Percentiles rank a stretch among this genome's conserved stretches.
phyloP scores from a whole-genome alignment of 2,113 vertebrate genomes.

The human region GRCh38 chr18:58141001-58141500 shows the following conservation, averaged over 20 bases:
- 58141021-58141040: neutral
- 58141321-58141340: neutral
- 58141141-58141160: fast-evolving
- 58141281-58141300: neutral
- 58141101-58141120: neutral
- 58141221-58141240: neutral
- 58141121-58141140: fast-evolving
- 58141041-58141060: neutral
- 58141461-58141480: neutral
- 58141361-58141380: neutral
- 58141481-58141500: neutral
- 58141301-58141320: neutral
- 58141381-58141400: neutral
- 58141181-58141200: too few species aligned
- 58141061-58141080: neutral
- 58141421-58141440: neutral
- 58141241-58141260: neutral
- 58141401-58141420: neutral
- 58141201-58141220: fast-evolving
- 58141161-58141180: neutral
- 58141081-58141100: neutral
- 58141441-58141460: neutral
- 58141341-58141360: neutral
- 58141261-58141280: neutral
- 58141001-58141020: neutral